Evolutionary conservation across 2,113 vertebrate genomes (phyloP).

Genomic region (Meriones unguiculatus): DNA sequence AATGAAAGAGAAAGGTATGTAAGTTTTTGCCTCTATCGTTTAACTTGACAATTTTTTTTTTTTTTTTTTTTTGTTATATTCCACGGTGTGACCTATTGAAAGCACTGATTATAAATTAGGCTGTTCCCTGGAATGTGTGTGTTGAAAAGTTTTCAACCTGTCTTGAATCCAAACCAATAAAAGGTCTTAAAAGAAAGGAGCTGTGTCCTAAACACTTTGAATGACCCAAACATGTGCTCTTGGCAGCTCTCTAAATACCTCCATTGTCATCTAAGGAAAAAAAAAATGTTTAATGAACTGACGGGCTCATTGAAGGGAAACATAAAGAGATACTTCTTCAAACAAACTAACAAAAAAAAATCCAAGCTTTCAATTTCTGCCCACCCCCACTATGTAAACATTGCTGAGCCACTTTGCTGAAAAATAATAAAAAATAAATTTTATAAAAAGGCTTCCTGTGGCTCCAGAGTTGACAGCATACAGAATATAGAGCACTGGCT

Average conservation of each 20-base stretch:
- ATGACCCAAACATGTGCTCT: neutral
- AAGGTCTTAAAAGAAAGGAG: constrained; percentile 43
- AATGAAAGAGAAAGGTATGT: neutral
- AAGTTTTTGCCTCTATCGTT: constrained; percentile 9
- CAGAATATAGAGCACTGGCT: constrained; percentile 62
- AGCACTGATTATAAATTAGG: constrained; percentile 26
- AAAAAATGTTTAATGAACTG: constrained; percentile 63
- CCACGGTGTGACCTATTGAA: neutral
- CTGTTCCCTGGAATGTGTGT: constrained; percentile 40
- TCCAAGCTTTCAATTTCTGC: constrained; percentile 62
- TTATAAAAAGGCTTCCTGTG: constrained; percentile 51
- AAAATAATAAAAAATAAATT: no score
- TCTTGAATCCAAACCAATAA: constrained; percentile 51
- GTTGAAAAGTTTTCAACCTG: constrained; percentile 31
- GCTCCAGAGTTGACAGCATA: constrained; percentile 51
- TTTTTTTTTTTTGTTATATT: constrained; percentile 27
- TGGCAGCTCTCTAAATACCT: constrained; percentile 26
- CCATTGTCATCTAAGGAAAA: constrained; percentile 45
- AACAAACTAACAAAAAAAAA: constrained; percentile 67
- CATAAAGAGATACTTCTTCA: constrained; percentile 60
- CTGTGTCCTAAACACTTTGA: neutral
- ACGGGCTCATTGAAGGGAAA: constrained; percentile 51
- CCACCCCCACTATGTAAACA: constrained; percentile 6
- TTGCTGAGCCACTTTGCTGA: constrained; percentile 57
- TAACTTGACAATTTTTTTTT: constrained; percentile 6